A percentile compares a stretch with the other conserved stretches of the same genome.
These are phyloP conservation scores for Ectemnius continuus DNA, from an alignment of 2,888 invertebrate genomes.

Conservation along the genomic window DNA sequence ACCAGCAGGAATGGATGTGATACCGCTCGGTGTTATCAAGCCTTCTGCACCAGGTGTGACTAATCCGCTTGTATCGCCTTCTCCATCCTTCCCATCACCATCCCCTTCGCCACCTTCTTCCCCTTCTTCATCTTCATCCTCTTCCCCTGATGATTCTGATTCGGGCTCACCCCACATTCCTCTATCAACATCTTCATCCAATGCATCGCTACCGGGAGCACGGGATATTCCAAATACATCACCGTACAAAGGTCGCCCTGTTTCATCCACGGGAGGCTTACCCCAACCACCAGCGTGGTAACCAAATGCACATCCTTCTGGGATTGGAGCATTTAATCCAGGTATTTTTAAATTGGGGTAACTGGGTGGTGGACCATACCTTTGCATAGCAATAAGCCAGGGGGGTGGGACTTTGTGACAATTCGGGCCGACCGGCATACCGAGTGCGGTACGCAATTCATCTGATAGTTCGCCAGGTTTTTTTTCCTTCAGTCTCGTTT, in stretches of 20 bases:
- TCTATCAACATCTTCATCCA: constrained; percentile 93
- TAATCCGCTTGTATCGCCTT: constrained; percentile 88
- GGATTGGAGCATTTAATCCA: constrained; percentile 98
- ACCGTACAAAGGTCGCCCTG: constrained; percentile 97
- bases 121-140: constrained; percentile 84
- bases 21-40: constrained; percentile 95
- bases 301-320: constrained; percentile 97
- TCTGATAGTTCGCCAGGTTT: constrained; percentile 99
- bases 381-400: constrained; percentile 98
- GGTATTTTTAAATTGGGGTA: constrained; percentile 99
- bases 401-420: constrained; percentile 96
- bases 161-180: constrained; percentile 96
- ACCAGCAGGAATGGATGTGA: constrained; percentile 93
- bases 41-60: constrained; percentile 94
- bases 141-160: constrained; percentile 81
- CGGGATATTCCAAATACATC: constrained; percentile 96
- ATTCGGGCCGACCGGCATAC: constrained; percentile 98
- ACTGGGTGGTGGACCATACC: constrained; percentile 99
- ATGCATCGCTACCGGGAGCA: constrained; percentile 84
- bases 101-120: constrained; percentile 80
- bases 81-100: constrained; percentile 78
- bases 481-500: constrained; percentile 97
- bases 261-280: constrained; percentile 99
- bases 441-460: constrained; percentile 96
- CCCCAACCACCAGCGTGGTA: constrained; percentile 99